Base-by-base conservation (phyloP, 64 coral and sea anemone species). In the Acropora yongei region DNA sequence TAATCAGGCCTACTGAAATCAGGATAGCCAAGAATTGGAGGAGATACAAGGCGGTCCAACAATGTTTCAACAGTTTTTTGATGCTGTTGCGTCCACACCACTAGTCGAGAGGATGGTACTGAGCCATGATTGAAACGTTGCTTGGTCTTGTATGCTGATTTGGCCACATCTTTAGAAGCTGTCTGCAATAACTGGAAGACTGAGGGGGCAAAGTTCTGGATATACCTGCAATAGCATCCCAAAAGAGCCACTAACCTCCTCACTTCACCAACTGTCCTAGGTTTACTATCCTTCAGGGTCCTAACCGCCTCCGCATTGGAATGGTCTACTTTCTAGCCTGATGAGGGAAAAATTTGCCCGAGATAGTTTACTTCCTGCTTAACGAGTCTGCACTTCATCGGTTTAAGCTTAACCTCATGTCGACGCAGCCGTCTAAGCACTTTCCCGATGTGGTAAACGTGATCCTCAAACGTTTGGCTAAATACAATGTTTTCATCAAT, bases 221-320 rank as follows among this genome's bases (percentile, higher is more conserved):
- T 92, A 53, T 92, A 84, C 46, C 53, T 49, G 19, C 90, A 80
- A 57, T 92, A 86, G 7, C 63, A 57, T 16, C 90, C 72, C 60
- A 92, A 48, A 12, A 84, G 73, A 18, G 80, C 68, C 18, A 92
- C 50, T 3, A 92, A 49, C 46, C 48, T 74, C 18, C 89, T 91
- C 8, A 91, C 79, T 17, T 91, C 89, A 49, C 79, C 67, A n/a
- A 63, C 58, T 63, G 58, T 0, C 0, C 12, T 63, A 0, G 58
- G 58, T 13, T 63, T 63, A 14, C 9, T 14, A 12, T 63, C 58
- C 8, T 63, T 63, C 12, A 63, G 12, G 3, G 58, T 14, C 58
- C 12, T 63, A 14, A 63, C 58, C 1, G 58, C 58, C 58, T 18
- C 58, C 58, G 16, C 9, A 63, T 63, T 10, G 8, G 58, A 13